Evolutionary conservation across 2,797 vertebrate genomes (phyloP), one percentile per base, ranked within the genome.

Genomic region (Anniella stebbinsi): DNA sequence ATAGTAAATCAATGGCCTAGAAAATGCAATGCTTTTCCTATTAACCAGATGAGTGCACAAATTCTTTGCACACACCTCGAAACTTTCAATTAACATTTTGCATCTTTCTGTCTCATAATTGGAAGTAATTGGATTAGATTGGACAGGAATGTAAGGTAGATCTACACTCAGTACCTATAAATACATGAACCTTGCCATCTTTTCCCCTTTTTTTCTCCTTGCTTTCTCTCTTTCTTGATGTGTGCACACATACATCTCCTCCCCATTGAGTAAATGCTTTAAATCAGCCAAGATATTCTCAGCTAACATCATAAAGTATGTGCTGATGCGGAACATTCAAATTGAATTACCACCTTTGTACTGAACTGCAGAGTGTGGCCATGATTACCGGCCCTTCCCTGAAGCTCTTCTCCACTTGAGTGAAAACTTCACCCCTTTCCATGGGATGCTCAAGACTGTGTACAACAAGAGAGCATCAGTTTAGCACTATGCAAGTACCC

Each of bases 1-100:
- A 96, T 94, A 96, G 97, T 83, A 94, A 97, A 97, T 96, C 96
- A 98, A 94, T 94, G 97, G 95, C 93, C 96, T 97, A 96, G 97
- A 98, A 98, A 97, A 97, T 95, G 93, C 93, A 97, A 94, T 95
- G 93, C 91, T 92, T 97, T 96, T 95, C 93, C 94, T 93, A 96
- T 97, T 97, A 97, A 96, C 95, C 96, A 97, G 96, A 97, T 95
- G 96, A 96, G 91, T 96, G 95, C 94, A 92, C 94, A 95, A 90
- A 89, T 90, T 94, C 94, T 97, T 87, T 81, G 36, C 91, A 77
- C 84, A 91, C 95, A 95, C 94, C 38, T 92, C 93, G 48, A 93
- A 92, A 93, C 94, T 96, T 97, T 97, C 97, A 96, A 94, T 97
- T 96, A 96, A 88, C 21, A 77, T 97, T 96, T 97, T 95, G 90